phyloP scores from a whole-genome alignment of 2,888 invertebrate species.

The Buathra laborator region DNA sequence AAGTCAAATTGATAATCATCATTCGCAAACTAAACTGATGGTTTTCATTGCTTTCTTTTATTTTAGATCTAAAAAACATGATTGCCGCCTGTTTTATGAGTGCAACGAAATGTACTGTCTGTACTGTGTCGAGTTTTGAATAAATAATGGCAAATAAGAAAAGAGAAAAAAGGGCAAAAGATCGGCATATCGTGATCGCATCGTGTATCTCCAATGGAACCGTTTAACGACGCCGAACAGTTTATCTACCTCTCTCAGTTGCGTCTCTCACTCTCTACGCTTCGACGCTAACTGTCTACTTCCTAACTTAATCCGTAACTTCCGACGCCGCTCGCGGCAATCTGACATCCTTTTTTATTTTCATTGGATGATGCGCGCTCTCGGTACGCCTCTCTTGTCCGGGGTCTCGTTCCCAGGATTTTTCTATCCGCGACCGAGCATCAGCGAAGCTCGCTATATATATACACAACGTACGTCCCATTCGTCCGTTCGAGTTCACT shows the following conservation, averaged over 20 bases:
- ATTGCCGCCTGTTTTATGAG: too few species aligned
- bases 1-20: too few species aligned
- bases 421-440: constrained; percentile 80
- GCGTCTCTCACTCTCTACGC: constrained; percentile 71
- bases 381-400: constrained; percentile 59
- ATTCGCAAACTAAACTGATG: too few species aligned
- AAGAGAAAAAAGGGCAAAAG: constrained; percentile 23
- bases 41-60: too few species aligned
- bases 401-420: constrained; percentile 85
- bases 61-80: too few species aligned
- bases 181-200: constrained; percentile 12
- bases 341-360: constrained; percentile 85
- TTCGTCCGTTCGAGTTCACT: constrained; percentile 3
- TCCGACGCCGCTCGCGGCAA: constrained; percentile 84
- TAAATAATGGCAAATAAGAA: not conserved
- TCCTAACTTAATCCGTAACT: constrained; percentile 85
- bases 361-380: constrained; percentile 81
- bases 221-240: constrained; percentile 57
- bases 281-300: constrained; percentile 84
- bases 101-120: too few species aligned
- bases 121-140: not conserved
- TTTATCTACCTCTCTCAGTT: constrained; percentile 73
- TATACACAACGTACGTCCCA: not conserved
- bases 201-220: constrained; percentile 41
- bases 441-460: not conserved